Base-by-base conservation (phyloP, 2,797 vertebrate species). In the Simalia tracyae region DNA sequence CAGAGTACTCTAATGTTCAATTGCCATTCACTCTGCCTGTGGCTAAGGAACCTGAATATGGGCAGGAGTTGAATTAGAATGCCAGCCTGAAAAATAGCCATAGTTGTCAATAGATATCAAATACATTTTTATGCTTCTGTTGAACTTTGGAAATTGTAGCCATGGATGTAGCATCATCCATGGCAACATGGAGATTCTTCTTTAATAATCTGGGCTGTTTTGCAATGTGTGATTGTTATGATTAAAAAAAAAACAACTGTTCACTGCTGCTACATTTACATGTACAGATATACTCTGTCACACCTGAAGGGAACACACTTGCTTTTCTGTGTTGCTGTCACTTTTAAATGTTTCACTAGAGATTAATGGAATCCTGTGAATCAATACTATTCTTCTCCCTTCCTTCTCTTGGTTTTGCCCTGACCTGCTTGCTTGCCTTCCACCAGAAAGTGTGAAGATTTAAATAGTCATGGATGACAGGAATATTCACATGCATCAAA, bases 51-150 rank as follows among this genome's bases (percentile, higher is more conserved):
- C 76, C 9, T 0, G 14, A 72, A 28, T 0, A 0, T 57, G 3
- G 56, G 84, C 31, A 1, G 17, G 66, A 91, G 64, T 63, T 0
- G 6, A 86, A 90, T 61, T 59, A 91, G 91, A 88, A 88, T 88
- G 56, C 84, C 42, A 92, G 61, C 10, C 76, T 88, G 0, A 22
- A 72, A 24, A n/a, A 1, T 0, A 89, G 88, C 93, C 3, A 0
- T 86, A n/a, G 42, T 6, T 88, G 90, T 87, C 84, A 60, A 87
- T 86, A 61, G 91, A 89, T 87, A 60, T 3, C 42, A 36, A 92
- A 61, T 9, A 9, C 50, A 0, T 91, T 5, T 85, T 3, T 1
- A 24, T 2, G 89, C 6, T 89, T 88, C 90, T 93, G 1, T 10
- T 14, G n/a, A 24, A 5, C 42, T 92, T 91, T 54, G 72, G 85